Conservation (phyloP, 1,140 invertebrate species). For the Pachyrhynchus sulphureomaculatus region DNA sequence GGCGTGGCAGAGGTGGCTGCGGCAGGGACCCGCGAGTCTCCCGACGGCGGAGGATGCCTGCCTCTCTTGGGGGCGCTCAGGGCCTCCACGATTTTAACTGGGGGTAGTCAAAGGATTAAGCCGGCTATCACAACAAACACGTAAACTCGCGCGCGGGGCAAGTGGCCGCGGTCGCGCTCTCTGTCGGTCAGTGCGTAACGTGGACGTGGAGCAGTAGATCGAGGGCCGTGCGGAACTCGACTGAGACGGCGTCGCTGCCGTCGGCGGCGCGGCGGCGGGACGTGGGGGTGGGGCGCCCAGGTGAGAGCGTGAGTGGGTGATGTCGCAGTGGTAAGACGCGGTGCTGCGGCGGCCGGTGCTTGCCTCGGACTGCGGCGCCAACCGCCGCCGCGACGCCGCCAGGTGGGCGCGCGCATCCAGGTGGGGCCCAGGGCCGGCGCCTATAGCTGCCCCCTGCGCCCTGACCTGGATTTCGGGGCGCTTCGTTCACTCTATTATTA, state of each 20-base stretch:
- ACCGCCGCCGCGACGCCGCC: conserved; percentile 35
- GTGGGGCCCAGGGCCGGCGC: conserved; percentile 30
- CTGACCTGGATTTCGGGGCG: conserved; percentile 12
- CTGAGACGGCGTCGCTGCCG: conserved; percentile 38
- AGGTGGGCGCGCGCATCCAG: conserved; percentile 32
- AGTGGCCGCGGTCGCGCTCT: conserved; percentile 14
- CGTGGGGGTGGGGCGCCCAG: conserved; percentile 50
- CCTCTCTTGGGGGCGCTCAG: conserved; percentile 50
- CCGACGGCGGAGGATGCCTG: conserved; percentile 47
- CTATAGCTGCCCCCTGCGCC: conserved; percentile 7
- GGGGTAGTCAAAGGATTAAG: conserved; percentile 2
- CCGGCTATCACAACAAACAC: conserved; percentile 11
- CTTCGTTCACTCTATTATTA: neutral
- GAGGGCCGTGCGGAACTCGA: conserved; percentile 26
- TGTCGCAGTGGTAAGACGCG: conserved; percentile 41
- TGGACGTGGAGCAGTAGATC: conserved; percentile 4
- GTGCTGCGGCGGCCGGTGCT: conserved; percentile 43
- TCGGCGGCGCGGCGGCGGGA: conserved; percentile 35
- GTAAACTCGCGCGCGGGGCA: conserved; percentile 8
- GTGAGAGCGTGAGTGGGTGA: conserved; percentile 48
- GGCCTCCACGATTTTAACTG: conserved; percentile 49
- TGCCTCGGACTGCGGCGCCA: conserved; percentile 48
- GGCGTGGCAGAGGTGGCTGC: conserved; percentile 47
- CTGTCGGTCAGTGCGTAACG: conserved; percentile 10
- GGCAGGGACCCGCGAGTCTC: conserved; percentile 48